Percentiles rank a stretch among this genome's conserved stretches.
Conservation (phyloP, 2,797 vertebrate genomes). For the Sebastolobus alascanus region DNA sequence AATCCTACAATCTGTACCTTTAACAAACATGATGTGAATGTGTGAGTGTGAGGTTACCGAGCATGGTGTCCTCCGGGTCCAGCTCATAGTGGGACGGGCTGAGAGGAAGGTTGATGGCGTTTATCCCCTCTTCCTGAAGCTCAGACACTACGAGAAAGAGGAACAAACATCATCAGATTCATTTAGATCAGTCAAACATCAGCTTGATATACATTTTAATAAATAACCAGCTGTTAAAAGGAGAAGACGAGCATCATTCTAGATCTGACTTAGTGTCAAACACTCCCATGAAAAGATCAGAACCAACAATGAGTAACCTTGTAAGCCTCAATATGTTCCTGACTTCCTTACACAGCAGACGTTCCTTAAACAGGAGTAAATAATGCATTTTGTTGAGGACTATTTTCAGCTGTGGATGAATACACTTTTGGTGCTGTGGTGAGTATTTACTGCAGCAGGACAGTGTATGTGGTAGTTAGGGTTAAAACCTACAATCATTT, state of each 20-base stretch:
- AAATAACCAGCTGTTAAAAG: background rate
- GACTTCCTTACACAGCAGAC: background rate
- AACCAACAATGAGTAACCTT: too few species aligned
- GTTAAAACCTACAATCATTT: background rate
- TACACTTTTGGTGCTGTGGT: background rate
- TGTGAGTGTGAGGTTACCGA: constrained; percentile 87
- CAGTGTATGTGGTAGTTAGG: background rate
- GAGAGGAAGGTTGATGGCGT: constrained; percentile 98
- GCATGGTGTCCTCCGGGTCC: constrained; percentile 98
- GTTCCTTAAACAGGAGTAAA: too few species aligned
- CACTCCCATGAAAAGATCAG: too few species aligned
- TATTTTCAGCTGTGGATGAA: background rate
- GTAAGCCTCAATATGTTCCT: too few species aligned
- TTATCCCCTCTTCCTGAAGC: constrained; percentile 99
- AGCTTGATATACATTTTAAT: background rate
- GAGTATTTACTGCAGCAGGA: background rate
- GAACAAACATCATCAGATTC: background rate
- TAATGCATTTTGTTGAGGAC: background rate
- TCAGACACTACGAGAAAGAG: constrained; percentile 89
- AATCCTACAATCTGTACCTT: too few species aligned
- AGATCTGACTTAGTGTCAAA: background rate
- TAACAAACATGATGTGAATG: background rate
- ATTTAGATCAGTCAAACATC: background rate
- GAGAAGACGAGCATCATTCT: background rate
- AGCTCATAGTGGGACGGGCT: constrained; percentile 97